Evolutionary conservation across 2,888 invertebrate genomes (phyloP), one percentile per base, ranked within the genome.

Genomic region (Neoaliturus tenellus): DNA sequence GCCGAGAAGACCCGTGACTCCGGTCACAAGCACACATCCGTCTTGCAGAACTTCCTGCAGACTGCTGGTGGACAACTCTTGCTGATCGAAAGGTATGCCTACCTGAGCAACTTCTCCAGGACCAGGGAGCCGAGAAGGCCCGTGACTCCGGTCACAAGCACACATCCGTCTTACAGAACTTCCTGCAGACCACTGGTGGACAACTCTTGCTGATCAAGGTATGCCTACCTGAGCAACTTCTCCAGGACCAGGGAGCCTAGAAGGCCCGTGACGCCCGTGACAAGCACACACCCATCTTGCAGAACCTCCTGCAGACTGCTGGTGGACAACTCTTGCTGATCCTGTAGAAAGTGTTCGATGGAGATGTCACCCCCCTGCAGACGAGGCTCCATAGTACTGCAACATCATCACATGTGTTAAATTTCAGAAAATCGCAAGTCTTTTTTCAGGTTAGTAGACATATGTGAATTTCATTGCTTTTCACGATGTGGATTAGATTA

Each of bases 61-160:
- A 12, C 81, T 48, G 51, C 69, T 81, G n/a, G n/a, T n/a, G 23
- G n/a, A 28, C 17, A 44, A 14, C n/a, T 81, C 81, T 1, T 51
- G 28, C 20, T 81, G 81, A 12, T 81, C 81, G n/a, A n/a, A n/a
- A 6, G 12, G 12, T 14, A 44, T 2, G 6, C 12, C 23, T 55
- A 69, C 81, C 81, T 81, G 31, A 81, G 71, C 31, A 81, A 23
- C 28, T 81, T 81, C 51, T 81, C 81, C 12, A 81, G 33, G 67
- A 81, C 71, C n/a, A 81, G 25, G n/a, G 81, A 69, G 20, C 81
- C 81, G n/a, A 81, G 48, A 14, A 69, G 28, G n/a, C 81, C 69
- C 12, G 81, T 81, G 20, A 10, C 51, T 17, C 81, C 81, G 6
- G 69, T 48, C 23, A 81, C 33, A 23, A 81, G n/a, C 14, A 81